phyloP scores from a whole-genome alignment of 2,888 invertebrate species.

The Drosophila colorata region DNA sequence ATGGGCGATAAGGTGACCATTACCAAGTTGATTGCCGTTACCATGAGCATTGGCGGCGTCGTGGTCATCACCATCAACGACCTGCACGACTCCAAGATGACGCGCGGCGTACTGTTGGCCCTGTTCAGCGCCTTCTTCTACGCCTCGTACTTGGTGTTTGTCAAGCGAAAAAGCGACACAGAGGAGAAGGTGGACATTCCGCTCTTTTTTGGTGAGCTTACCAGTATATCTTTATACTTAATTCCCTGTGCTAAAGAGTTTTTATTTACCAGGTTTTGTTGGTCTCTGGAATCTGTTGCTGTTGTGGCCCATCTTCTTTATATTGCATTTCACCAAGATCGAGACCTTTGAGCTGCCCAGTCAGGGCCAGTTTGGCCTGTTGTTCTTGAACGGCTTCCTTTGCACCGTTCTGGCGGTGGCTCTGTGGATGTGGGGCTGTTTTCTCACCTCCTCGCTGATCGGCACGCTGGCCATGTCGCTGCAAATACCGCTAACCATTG shows the following conservation, averaged over 20 bases:
- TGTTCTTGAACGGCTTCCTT: constrained; percentile 94
- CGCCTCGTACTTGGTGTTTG: constrained; percentile 94
- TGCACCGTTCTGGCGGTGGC: constrained; percentile 97
- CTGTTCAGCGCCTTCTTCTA: constrained; percentile 95
- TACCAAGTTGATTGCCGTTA: constrained; percentile 93
- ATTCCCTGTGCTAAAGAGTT: background rate
- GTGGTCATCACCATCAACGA: constrained; percentile 93
- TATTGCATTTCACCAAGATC: constrained; percentile 92
- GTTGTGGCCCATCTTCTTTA: constrained; percentile 95
- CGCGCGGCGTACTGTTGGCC: constrained; percentile 92
- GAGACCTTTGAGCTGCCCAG: constrained; percentile 95
- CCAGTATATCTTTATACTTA: background rate
- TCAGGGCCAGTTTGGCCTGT: constrained; percentile 91
- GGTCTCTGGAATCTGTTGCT: constrained; percentile 95
- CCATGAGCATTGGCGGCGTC: constrained; percentile 91
- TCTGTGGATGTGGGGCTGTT: constrained; percentile 97
- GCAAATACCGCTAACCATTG: constrained; percentile 95
- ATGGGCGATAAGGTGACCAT: constrained; percentile 93
- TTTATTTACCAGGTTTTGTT: constrained; percentile 91
- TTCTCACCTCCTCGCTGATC: constrained; percentile 95
- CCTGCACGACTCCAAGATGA: constrained; percentile 89
- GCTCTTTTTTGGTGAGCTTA: constrained; percentile 94
- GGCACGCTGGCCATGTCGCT: constrained; percentile 94
- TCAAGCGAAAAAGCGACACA: constrained; percentile 94
- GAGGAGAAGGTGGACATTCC: constrained; percentile 98